Evolutionary conservation across 2,113 vertebrate genomes (phyloP).

Genomic region (Alethe diademata): DNA sequence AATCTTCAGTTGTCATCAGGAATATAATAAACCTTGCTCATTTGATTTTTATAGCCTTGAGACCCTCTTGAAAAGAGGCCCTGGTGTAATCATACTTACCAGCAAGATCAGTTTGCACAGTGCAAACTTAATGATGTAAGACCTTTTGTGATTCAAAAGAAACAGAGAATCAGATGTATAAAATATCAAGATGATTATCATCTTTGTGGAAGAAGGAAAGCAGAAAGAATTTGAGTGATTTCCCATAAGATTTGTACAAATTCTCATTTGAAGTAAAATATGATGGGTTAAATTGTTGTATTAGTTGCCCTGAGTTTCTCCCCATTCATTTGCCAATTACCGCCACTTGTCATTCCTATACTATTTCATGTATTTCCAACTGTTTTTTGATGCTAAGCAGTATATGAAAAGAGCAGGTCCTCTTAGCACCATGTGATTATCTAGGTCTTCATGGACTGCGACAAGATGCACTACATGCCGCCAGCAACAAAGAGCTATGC

Average conservation of each 20-base stretch:
- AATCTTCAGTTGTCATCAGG: background rate
- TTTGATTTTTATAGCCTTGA: background rate
- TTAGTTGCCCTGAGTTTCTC: background rate
- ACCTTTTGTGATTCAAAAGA: background rate
- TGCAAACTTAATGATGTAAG: background rate
- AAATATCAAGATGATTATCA: background rate
- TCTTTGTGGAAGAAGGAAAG: background rate
- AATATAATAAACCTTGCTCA: background rate
- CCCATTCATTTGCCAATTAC: background rate
- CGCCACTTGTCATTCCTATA: background rate
- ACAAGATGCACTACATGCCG: background rate
- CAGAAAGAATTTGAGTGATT: background rate
- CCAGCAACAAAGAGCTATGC: background rate
- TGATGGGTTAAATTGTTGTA: background rate
- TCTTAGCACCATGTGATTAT: background rate
- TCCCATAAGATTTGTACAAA: background rate
- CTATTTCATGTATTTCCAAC: background rate
- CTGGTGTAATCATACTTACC: background rate
- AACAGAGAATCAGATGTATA: background rate
- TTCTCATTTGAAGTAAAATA: background rate
- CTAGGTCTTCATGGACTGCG: background rate
- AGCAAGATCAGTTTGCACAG: background rate
- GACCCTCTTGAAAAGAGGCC: background rate
- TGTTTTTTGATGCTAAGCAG: background rate
- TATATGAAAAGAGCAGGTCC: background rate